These are phyloP conservation scores for Setipinna tenuifilis DNA, from an alignment of 2,797 vertebrate genomes.

Conservation along the genomic window DNA sequence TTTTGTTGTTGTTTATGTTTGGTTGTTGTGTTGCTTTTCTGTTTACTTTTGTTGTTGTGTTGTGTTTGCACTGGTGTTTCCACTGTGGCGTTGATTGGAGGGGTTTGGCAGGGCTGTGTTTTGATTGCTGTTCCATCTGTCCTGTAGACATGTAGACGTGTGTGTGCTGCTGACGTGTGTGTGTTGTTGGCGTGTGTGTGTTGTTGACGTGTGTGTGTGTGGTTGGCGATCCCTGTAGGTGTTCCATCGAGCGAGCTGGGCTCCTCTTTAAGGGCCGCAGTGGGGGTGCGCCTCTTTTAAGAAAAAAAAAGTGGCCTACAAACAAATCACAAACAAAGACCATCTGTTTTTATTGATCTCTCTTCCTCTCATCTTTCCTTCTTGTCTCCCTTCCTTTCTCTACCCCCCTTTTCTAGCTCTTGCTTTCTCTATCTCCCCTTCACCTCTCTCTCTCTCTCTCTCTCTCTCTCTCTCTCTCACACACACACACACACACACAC, in stretches of 20 bases:
- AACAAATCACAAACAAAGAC: slow-evolving; percentile 40
- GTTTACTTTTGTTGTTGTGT: no score
- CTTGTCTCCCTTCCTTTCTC: not conserved
- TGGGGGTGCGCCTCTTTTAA: not conserved
- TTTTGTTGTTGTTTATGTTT: no score
- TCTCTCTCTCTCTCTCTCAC: no score
- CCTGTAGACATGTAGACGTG: not conserved
- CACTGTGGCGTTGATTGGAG: not conserved
- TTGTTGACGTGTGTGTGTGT: not conserved
- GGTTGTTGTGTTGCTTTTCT: not conserved
- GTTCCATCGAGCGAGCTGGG: not conserved
- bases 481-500: no score
- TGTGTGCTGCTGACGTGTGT: not conserved
- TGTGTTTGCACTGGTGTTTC: not conserved
- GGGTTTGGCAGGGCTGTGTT: not conserved
- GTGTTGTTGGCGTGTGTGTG: not conserved
- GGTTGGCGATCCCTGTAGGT: not conserved
- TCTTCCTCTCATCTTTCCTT: slow-evolving; percentile 16
- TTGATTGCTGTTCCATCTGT: not conserved
- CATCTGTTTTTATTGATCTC: slow-evolving; percentile 44
- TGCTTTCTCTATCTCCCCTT: not conserved
- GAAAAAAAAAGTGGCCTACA: slow-evolving; percentile 7
- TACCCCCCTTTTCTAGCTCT: slow-evolving; percentile 6
- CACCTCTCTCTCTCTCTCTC: not conserved
- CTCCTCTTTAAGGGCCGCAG: not conserved